Evolutionary conservation across 1,140 invertebrate species (phyloP), one percentile per base, ranked within the genome.

Genomic region (Oryzaephilus surinamensis): DNA sequence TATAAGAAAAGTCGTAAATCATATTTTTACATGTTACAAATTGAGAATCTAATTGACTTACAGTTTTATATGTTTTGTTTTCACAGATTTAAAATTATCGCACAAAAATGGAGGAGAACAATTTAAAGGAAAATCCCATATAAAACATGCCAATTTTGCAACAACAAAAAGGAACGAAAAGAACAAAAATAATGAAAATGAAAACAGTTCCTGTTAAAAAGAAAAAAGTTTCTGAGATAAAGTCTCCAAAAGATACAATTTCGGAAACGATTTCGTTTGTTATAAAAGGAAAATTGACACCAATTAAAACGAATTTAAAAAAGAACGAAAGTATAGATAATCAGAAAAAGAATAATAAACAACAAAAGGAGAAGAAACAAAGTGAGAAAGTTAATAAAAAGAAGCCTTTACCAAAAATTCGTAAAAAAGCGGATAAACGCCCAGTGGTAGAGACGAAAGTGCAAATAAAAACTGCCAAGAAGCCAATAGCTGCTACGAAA

Each of bases 241-340:
- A 15, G 24, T 10, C 36, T 7, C 27, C 29, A 30, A 38, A 52
- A 28, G 41, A 48, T 20, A 38, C 42, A 6, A 49, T 60, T 15
- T 51, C 52, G 0, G 60, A 60, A 33, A 61, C 60, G n/a, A 62
- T 60, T 35, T 51, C 55, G 2, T 60, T 54, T 36, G 58, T 60
- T 7, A 58, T 61, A 7, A 54, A 57, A 13, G 61, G 62, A 3
- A 63, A 67, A 45, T 31, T 58, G 18, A 52, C 57, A 38, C 46
- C 52, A 16, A 33, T 43, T 48, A 60, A 50, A 60, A 63, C 38
- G 54, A 60, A 7, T 21, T 33, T 43, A 8, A n/a, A n/a, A n/a
- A n/a, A n/a, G n/a, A n/a, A 14, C 23, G 19, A 35, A 35, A 14
- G 17, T n/a, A n/a, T n/a, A n/a, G n/a, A 24, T 10, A 24, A n/a